Evolutionary conservation across 1,140 invertebrate species (phyloP).

Genomic region (Papilio dardanus): DNA sequence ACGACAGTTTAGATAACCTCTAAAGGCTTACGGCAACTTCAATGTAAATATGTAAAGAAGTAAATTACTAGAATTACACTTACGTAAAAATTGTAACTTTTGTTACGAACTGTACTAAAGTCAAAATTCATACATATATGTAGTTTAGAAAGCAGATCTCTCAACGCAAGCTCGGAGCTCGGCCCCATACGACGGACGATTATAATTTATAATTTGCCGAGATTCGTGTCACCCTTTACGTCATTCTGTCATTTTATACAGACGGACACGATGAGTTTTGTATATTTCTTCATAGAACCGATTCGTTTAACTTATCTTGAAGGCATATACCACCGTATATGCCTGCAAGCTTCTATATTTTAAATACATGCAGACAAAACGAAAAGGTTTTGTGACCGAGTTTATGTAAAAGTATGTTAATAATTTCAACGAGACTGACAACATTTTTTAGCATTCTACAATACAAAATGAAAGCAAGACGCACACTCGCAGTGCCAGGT

Average conservation of each 20-base stretch:
- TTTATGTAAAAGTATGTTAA: too few species aligned
- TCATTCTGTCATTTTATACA: neutral
- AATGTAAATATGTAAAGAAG: too few species aligned
- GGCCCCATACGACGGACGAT: slow-evolving; percentile 20
- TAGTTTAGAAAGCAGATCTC: slow-evolving; percentile 39
- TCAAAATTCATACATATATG: slow-evolving; percentile 4
- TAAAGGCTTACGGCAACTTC: too few species aligned
- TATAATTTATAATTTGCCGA: slow-evolving; percentile 19
- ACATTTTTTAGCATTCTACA: neutral
- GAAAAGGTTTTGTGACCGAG: too few species aligned
- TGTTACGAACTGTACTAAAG: neutral
- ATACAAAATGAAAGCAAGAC: too few species aligned
- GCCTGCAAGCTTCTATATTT: neutral
- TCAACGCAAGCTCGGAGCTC: slow-evolving; percentile 17
- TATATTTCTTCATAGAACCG: neutral
- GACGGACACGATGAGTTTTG: neutral
- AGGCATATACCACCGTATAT: neutral
- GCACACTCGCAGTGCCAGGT: neutral
- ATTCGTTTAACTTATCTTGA: neutral
- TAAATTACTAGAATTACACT: neutral
- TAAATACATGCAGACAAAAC: too few species aligned
- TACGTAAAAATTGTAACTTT: neutral
- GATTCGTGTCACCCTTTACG: slow-evolving; percentile 22
- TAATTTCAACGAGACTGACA: neutral
- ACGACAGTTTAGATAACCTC: too few species aligned